phyloP scores from a whole-genome alignment of 2,888 invertebrate genomes.

The Tetragonula carbonaria region DNA sequence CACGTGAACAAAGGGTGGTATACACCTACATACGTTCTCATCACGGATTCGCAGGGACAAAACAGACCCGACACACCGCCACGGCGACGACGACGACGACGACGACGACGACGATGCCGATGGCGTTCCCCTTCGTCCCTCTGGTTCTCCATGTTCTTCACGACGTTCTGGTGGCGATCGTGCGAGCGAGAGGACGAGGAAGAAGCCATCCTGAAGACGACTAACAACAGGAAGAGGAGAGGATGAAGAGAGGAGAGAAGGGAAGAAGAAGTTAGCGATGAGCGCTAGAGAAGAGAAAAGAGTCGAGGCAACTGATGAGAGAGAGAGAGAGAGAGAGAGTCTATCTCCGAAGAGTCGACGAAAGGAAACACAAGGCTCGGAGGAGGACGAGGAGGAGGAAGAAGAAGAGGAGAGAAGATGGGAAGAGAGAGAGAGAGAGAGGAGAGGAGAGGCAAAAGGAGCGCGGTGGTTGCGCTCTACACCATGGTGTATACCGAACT shows the following conservation, averaged over 20 bases:
- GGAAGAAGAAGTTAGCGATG: not conserved
- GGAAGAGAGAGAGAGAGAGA: too few species aligned
- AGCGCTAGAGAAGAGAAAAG: not conserved
- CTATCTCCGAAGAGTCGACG: not conserved
- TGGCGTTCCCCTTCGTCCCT: slow-evolving; percentile 30
- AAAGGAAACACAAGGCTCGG: not conserved
- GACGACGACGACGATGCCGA: accelerated
- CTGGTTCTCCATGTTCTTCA: slow-evolving; percentile 30
- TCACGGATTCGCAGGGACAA: slow-evolving; percentile 61
- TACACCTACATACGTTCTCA: slow-evolving; percentile 64
- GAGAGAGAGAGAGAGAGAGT: slow-evolving; percentile 6
- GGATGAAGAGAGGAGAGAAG: not conserved
- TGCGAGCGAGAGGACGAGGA: slow-evolving; percentile 14
- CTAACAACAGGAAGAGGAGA: slow-evolving; percentile 1
- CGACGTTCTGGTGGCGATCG: slow-evolving; percentile 24
- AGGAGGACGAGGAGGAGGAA: slow-evolving; percentile 30
- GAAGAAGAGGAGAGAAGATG: slow-evolving; percentile 3
- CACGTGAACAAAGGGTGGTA: slow-evolving; percentile 64
- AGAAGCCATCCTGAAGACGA: slow-evolving; percentile 23
- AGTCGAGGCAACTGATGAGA: not conserved
- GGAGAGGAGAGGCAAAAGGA: slow-evolving; percentile 38
- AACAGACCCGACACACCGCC: slow-evolving; percentile 51
- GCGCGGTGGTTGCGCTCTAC: slow-evolving; percentile 62
- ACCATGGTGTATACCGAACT: slow-evolving; percentile 74
- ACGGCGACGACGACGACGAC: not conserved